Evolutionary conservation across 2,113 vertebrate species (phyloP).

Genomic region (Eudyptes chrysolophus): DNA sequence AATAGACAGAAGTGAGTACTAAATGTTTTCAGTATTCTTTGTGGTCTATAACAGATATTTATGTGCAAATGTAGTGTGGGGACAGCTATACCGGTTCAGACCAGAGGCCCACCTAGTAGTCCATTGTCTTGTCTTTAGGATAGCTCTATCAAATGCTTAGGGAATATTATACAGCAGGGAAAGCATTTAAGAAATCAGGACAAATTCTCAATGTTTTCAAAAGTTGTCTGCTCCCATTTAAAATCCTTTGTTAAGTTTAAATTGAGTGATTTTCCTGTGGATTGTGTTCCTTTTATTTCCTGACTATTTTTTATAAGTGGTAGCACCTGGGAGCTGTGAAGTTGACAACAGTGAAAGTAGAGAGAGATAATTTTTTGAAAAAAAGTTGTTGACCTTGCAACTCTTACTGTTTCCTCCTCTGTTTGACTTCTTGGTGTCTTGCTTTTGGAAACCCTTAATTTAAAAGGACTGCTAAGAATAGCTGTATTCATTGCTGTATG

Average conservation of each 20-base stretch:
- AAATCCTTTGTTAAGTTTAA: not conserved
- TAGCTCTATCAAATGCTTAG: not conserved
- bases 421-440: not conserved
- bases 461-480: not conserved
- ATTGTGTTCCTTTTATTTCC: not conserved
- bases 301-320: not conserved
- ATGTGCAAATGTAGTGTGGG: not conserved
- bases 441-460: not conserved
- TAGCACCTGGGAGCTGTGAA: not conserved
- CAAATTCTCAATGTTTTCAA: not conserved
- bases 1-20: conserved; percentile 73
- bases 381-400: not conserved
- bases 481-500: not conserved
- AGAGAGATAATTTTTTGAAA: not conserved
- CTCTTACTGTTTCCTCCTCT: not conserved
- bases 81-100: not conserved
- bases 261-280: not conserved
- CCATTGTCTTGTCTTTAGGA: not conserved
- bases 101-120: not conserved
- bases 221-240: not conserved
- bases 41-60: not conserved
- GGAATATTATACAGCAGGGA: not conserved
- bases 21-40: not conserved
- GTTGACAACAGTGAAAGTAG: not conserved
- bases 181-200: not conserved